Percentiles rank a stretch among this genome's conserved stretches.
phyloP scores from a whole-genome alignment of 2,797 vertebrate genomes.

The Nothura maculosa region DNA sequence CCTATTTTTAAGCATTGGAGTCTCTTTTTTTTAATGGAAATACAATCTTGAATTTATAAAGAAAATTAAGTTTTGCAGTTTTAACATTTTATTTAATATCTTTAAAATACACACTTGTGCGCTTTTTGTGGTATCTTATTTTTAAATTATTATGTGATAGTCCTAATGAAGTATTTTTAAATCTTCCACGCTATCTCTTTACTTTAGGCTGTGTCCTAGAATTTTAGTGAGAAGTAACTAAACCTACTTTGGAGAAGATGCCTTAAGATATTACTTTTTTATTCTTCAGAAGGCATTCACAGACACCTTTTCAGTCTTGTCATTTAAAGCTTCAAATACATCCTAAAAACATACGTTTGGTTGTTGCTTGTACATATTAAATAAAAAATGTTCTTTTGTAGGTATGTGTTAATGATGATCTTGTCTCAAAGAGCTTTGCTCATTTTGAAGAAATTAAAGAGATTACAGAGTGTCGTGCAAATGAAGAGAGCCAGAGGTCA shows the following conservation, averaged over 20 bases:
- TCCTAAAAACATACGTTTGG: neutral
- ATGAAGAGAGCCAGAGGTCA: neutral
- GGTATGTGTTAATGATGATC: slow-evolving; percentile 94
- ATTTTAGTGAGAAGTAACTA: neutral
- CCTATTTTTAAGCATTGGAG: neutral
- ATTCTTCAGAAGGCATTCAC: neutral
- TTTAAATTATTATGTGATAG: neutral
- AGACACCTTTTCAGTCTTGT: neutral
- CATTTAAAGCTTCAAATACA: neutral
- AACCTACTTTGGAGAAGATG: neutral
- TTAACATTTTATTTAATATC: too few species aligned
- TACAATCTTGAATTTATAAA: neutral
- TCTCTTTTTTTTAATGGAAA: neutral
- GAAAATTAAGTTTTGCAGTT: neutral
- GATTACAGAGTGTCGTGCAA: neutral
- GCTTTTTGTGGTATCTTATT: neutral
- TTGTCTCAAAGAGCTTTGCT: slow-evolving; percentile 92
- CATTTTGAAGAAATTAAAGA: slow-evolving; percentile 62
- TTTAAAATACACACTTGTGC: neutral
- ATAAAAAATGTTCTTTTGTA: slow-evolving; percentile 62
- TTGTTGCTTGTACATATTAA: neutral
- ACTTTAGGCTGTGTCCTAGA: neutral
- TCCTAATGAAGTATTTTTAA: neutral
- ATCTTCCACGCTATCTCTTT: neutral
- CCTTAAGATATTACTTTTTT: fast-evolving